Evolutionary conservation across 2,888 invertebrate species (phyloP).

Genomic region (Argyra leucocephala): DNA sequence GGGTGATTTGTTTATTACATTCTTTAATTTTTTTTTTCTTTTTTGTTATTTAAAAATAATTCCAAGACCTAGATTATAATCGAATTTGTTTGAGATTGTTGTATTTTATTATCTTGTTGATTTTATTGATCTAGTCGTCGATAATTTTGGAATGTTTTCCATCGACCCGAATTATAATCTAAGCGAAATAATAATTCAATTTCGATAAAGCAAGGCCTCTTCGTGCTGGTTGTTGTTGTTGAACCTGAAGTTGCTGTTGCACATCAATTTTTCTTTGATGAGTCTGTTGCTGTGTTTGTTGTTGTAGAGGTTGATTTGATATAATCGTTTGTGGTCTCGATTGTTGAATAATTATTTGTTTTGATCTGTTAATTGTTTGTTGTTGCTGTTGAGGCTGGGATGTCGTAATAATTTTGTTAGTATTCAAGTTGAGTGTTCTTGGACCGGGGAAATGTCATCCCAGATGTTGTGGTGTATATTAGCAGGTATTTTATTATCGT

Average conservation of each 20-base stretch:
- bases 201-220: constrained; percentile 41
- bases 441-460: no score
- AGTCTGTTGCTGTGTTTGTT: constrained; percentile 32
- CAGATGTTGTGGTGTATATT: no score
- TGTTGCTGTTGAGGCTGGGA: constrained; percentile 18
- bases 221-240: constrained; percentile 35
- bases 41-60: neutral
- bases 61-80: constrained; percentile 31
- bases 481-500: no score
- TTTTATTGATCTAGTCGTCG: constrained; percentile 59
- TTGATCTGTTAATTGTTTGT: constrained; percentile 32
- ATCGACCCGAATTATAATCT: constrained; percentile 96
- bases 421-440: no score
- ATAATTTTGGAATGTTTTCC: constrained; percentile 89
- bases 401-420: constrained; percentile 41
- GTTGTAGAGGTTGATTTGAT: constrained; percentile 37
- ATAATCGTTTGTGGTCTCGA: constrained; percentile 40
- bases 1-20: no score
- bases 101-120: constrained; percentile 24
- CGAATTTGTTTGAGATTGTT: constrained; percentile 32
- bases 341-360: constrained; percentile 32
- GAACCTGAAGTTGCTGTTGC: constrained; percentile 34
- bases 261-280: constrained; percentile 32
- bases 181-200: constrained; percentile 93
- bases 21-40: no score